Base-by-base conservation (phyloP, 2,888 invertebrate species). In the Slavum lentiscoides region DNA sequence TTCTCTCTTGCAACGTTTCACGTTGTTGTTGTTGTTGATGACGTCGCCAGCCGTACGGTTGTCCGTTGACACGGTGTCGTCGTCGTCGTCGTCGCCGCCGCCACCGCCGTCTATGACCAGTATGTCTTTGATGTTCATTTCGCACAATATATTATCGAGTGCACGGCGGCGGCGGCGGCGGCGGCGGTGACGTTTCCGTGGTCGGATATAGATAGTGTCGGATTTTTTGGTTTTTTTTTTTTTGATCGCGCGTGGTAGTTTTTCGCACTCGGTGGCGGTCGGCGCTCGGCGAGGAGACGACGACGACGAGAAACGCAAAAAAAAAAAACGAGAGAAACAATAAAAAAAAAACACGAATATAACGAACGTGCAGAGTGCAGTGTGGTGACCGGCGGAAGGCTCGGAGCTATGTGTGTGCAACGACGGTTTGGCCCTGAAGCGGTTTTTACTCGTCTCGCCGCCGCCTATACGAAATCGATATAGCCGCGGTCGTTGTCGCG, bases 341-440 rank as follows among this genome's bases (percentile, higher is more conserved):
- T 13, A n/a, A 53, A 55, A 55, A 80, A 21, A 76, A 69, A 80
- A 80, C 72, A 43, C 55, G 39, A 66, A 43, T 9, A 43, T 7
- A 43, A 7, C 43, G 43, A n/a, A n/a, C n/a, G n/a, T n/a, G n/a
- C n/a, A n/a, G n/a, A n/a, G n/a, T 7, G 43, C 43, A 7, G 43
- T 9, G 80, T 72, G 80, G 80, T 80, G 58, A 80, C 80, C 80
- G 80, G 80, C 80, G 80, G 80, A 80, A 80, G 80, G 80, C 80
- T 80, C 80, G 80, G 80, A 80, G 80, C 80, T 80, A 80, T 80
- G 72, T 80, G 72, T 43, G 58, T 37, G 30, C 30, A 2, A n/a
- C 80, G 80, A n/a, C 80, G 80, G 64, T 72, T 72, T 72, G 80
- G 80, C 80, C 80, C 80, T 72, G 80, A 80, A 80, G 80, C 80